A percentile compares a stretch with the other conserved stretches of the same genome.
These are phyloP conservation scores for Corvus cornix DNA, from an alignment of 2,113 vertebrate genomes.

Conservation along the genomic window DNA sequence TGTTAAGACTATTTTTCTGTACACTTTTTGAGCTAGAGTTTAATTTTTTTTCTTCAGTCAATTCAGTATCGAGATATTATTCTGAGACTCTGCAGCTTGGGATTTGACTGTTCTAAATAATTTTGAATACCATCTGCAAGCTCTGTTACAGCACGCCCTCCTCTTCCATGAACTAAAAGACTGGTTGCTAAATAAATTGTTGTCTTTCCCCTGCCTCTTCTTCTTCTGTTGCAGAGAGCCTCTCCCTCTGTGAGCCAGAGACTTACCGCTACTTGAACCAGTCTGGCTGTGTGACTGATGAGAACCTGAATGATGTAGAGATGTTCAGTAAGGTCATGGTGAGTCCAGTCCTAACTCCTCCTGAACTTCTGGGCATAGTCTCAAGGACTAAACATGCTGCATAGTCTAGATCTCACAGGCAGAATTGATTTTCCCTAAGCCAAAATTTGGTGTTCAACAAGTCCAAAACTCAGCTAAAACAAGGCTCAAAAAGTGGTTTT, in stretches of 20 bases:
- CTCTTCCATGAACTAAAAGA: neutral
- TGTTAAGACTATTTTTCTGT: neutral
- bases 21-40: neutral
- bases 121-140: neutral
- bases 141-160: neutral
- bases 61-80: neutral
- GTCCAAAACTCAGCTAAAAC: neutral
- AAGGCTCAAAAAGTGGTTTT: neutral
- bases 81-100: neutral
- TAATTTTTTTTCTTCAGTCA: neutral
- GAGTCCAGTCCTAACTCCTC: conserved; percentile 45
- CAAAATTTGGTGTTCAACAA: neutral
- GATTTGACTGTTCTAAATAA: neutral
- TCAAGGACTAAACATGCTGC: neutral
- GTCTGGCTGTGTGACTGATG: conserved; percentile 83
- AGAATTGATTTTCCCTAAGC: neutral
- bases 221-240: conserved; percentile 75
- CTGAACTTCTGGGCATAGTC: neutral
- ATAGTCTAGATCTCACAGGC: neutral
- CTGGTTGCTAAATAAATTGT: neutral
- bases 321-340: conserved; percentile 90
- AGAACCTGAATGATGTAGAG: conserved; percentile 82
- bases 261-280: conserved; percentile 85
- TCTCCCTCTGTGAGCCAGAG: conserved; percentile 81
- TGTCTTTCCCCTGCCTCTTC: neutral